Conservation (phyloP, 1,140 invertebrate species). For the Maconellicoccus hirsutus region DNA sequence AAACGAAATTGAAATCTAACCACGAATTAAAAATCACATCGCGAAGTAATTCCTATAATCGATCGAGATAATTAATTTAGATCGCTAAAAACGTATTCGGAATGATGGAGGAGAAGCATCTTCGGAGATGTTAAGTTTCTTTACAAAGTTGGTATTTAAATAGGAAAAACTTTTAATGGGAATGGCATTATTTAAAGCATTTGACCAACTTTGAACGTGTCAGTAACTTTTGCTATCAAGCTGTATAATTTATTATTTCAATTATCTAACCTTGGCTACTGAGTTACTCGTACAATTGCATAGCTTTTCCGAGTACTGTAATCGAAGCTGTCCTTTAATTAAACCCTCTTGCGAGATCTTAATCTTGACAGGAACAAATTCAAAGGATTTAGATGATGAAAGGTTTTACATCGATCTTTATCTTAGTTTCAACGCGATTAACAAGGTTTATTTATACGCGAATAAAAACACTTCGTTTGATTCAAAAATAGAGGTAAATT, state of each 20-base stretch:
- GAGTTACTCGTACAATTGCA: too few relatives aligned
- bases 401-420: too few relatives aligned
- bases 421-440: too few relatives aligned
- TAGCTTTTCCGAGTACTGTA: not conserved
- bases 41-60: not conserved
- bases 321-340: not conserved
- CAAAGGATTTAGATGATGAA: too few relatives aligned
- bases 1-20: not conserved
- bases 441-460: too few relatives aligned
- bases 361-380: too few relatives aligned
- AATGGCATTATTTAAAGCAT: not conserved
- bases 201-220: not conserved
- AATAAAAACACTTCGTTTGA: too few relatives aligned
- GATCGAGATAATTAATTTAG: not conserved
- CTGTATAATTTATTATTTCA: not conserved
- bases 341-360: not conserved
- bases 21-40: not conserved
- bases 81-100: not conserved
- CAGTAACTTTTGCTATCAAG: not conserved
- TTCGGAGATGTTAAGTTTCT: too few relatives aligned
- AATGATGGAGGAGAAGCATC: too few relatives aligned
- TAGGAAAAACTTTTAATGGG: not conserved
- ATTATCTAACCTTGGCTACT: not conserved
- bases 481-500: too few relatives aligned
- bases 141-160: not conserved